Percentiles rank a stretch among this genome's conserved stretches.
phyloP scores from a whole-genome alignment of 2,888 invertebrate species.

The Conistra vaccinii region DNA sequence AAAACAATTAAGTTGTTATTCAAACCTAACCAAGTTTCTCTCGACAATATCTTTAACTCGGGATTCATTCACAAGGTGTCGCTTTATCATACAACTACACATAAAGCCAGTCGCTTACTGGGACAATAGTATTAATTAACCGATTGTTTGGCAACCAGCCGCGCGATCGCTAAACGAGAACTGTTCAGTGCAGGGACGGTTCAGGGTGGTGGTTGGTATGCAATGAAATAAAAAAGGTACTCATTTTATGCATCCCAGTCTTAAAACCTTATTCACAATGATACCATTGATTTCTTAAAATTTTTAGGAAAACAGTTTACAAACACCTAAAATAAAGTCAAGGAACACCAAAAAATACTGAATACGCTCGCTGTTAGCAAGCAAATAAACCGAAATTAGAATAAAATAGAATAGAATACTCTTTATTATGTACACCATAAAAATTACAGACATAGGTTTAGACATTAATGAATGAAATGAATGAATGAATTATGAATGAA shows the following conservation, averaged over 20 bases:
- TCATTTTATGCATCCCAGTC: neutral
- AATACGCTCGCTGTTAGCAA: neutral
- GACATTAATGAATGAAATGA: too few species aligned
- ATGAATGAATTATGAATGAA: too few species aligned
- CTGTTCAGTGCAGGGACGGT: constrained; percentile 38
- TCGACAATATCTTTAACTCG: neutral
- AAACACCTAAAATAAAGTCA: neutral
- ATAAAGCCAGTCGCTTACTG: constrained; percentile 53
- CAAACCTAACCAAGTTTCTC: constrained; percentile 20
- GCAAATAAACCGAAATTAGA: neutral
- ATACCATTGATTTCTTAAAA: neutral
- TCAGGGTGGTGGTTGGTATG: neutral
- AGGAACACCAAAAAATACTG: neutral
- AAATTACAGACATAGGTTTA: too few species aligned
- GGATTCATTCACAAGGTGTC: constrained; percentile 13
- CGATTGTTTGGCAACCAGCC: constrained; percentile 61
- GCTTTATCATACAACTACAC: constrained; percentile 24
- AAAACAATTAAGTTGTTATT: constrained; percentile 24
- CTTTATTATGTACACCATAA: too few species aligned
- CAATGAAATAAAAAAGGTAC: neutral
- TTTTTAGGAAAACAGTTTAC: neutral
- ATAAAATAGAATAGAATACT: too few species aligned
- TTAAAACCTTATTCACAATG: neutral
- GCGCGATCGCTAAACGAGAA: constrained; percentile 51
- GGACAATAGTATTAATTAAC: constrained; percentile 66